Evolutionary conservation across 1,140 invertebrate genomes (phyloP).

Genomic region (Drosophila ficusphila): DNA sequence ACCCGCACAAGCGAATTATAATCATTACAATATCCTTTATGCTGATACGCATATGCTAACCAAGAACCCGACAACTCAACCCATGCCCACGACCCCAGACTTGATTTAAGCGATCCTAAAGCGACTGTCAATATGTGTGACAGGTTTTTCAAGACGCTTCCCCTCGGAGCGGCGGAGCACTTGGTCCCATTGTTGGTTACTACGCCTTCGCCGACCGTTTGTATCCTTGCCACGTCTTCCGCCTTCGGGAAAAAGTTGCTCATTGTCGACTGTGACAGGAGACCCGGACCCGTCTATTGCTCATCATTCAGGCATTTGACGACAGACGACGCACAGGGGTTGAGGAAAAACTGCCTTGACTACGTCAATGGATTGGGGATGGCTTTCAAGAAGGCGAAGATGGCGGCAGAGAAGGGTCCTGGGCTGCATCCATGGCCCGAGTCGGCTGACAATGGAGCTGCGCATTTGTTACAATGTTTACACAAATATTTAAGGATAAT

Average conservation of each 20-base stretch:
- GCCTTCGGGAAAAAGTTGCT: conserved; percentile 61
- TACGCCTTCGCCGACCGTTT: conserved; percentile 40
- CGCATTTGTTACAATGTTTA: conserved; percentile 84
- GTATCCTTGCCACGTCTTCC: conserved; percentile 24
- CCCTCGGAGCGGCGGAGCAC: conserved; percentile 36
- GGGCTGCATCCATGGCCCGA: conserved; percentile 36
- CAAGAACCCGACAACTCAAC: conserved; percentile 1
- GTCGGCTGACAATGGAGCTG: conserved; percentile 69
- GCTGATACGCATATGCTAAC: conserved; percentile 41
- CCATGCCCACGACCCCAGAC: conserved; percentile 26
- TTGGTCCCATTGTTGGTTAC: conserved; percentile 64
- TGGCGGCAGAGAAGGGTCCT: conserved; percentile 1
- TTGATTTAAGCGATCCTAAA: conserved; percentile 55
- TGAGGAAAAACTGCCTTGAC: conserved; percentile 31
- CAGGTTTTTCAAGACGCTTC: conserved; percentile 55
- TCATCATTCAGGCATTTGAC: conserved; percentile 78
- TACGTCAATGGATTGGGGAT: conserved; percentile 39
- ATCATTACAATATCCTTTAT: conserved; percentile 36
- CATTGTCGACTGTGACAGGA: conserved; percentile 74
- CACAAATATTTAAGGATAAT: conserved; percentile 84
- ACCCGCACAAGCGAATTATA: conserved; percentile 10
- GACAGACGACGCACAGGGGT: conserved; percentile 9
- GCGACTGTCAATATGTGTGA: conserved; percentile 57
- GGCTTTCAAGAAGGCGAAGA: not conserved
- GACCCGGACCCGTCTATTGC: conserved; percentile 66